phyloP scores from a whole-genome alignment of 1,140 invertebrate species.

The Brachionus angularis region DNA sequence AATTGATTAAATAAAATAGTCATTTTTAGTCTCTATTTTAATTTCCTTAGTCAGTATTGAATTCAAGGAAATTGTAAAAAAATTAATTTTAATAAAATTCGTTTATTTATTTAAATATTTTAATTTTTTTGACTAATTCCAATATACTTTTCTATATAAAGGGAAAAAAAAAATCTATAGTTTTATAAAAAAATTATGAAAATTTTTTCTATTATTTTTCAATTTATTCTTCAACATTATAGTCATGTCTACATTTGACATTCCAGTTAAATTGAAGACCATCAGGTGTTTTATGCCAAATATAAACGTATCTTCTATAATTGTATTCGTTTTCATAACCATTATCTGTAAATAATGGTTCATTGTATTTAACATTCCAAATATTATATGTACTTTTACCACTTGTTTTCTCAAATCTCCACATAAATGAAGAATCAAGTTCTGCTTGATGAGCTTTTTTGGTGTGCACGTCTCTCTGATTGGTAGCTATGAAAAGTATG shows the following conservation, averaged over 20 bases:
- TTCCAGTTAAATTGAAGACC: conserved; percentile 15
- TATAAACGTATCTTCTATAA: neutral
- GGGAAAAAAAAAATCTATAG: too few species aligned
- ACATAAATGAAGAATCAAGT: conserved; percentile 1
- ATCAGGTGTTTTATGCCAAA: conserved; percentile 10
- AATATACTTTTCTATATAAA: too few species aligned
- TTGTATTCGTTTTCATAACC: neutral
- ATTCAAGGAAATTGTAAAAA: too few species aligned
- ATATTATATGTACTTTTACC: neutral
- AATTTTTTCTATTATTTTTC: too few species aligned
- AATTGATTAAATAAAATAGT: too few species aligned
- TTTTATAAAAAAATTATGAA: too few species aligned
- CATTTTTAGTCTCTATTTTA: too few species aligned
- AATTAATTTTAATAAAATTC: too few species aligned
- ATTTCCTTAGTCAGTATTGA: too few species aligned
- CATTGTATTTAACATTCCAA: conserved; percentile 17
- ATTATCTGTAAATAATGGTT: neutral
- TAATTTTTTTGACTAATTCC: too few species aligned
- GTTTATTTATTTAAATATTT: too few species aligned
- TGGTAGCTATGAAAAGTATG: neutral
- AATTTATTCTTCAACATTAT: neutral
- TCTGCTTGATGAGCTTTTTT: neutral
- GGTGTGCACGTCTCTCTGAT: neutral
- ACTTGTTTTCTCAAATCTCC: neutral
- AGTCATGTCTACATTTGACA: conserved; percentile 16